Evolutionary conservation across 2,888 invertebrate genomes (phyloP).

Genomic region (Ypsolopha scabrella): DNA sequence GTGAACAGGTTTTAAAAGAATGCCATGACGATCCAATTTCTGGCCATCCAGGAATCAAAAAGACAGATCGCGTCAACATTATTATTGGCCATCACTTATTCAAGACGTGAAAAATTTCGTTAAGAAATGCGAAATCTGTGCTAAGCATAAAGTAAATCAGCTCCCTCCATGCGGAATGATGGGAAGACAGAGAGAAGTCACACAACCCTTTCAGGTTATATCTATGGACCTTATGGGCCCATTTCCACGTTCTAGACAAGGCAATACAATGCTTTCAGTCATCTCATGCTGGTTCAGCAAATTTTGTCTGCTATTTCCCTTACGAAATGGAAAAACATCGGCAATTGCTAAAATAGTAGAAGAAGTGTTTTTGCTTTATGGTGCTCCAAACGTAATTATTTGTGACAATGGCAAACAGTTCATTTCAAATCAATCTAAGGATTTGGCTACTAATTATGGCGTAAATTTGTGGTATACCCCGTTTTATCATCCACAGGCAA

Average conservation of each 20-base stretch:
- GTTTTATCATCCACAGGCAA: conserved; percentile 24
- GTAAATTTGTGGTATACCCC: conserved; percentile 11
- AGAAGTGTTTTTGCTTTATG: conserved; percentile 11
- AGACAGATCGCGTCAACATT: conserved; percentile 2
- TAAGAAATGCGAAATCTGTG: too few relatives aligned
- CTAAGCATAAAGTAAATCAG: neutral
- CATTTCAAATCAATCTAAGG: conserved; percentile 7
- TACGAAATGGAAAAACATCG: conserved; percentile 6
- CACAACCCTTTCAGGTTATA: conserved; percentile 3
- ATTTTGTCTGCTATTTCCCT: conserved; percentile 5
- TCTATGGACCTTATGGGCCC: conserved; percentile 11
- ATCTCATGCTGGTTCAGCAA: conserved; percentile 10
- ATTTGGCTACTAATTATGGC: conserved; percentile 3
- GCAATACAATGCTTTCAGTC: conserved; percentile 9
- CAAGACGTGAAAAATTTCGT: neutral
- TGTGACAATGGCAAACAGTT: conserved; percentile 16
- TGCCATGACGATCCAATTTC: conserved; percentile 1
- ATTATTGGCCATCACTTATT: neutral
- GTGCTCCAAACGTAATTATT: conserved; percentile 8
- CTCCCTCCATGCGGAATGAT: neutral
- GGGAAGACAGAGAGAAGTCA: neutral
- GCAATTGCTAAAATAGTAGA: conserved; percentile 9
- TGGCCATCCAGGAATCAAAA: conserved; percentile 7
- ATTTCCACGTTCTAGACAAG: conserved; percentile 6
- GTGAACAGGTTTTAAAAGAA: neutral